These are phyloP conservation scores for Phylloscopus trochiloides DNA, from an alignment of 2,113 vertebrate genomes.

Conservation along the genomic window DNA sequence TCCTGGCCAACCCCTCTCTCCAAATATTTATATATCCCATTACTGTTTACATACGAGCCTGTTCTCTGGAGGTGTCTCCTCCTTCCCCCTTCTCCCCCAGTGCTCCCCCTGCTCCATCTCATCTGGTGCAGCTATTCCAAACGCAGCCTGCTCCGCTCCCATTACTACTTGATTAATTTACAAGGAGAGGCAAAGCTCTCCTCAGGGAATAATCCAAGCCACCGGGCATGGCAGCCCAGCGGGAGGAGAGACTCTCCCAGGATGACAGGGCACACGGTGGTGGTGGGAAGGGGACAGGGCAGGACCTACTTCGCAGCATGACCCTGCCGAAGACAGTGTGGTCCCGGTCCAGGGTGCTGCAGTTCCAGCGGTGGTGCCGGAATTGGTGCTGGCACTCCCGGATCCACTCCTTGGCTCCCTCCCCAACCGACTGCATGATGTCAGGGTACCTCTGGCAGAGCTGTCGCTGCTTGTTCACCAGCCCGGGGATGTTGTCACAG, in stretches of 20 bases:
- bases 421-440: constrained; percentile 96
- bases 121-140: constrained; percentile 41
- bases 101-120: constrained; percentile 48
- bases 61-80: constrained; percentile 70
- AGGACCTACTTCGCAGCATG: constrained; percentile 91
- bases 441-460: constrained; percentile 94
- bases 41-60: constrained; percentile 86
- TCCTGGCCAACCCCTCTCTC: constrained; percentile 79
- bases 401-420: constrained; percentile 97
- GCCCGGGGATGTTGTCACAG: constrained; percentile 94
- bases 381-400: constrained; percentile 97
- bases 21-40: constrained; percentile 95
- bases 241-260: neutral
- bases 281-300: neutral
- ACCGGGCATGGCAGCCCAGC: neutral
- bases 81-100: constrained; percentile 42
- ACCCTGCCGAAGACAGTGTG: constrained; percentile 95
- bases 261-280: accelerated
- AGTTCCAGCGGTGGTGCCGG: constrained; percentile 98
- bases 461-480: constrained; percentile 95
- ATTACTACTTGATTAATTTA: constrained; percentile 63
- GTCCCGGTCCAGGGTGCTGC: constrained; percentile 94
- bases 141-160: neutral
- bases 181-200: constrained; percentile 21
- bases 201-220: constrained; percentile 28